Evolutionary conservation across 2,113 vertebrate species (phyloP).

Genomic region (Heteronetta atricapilla): DNA sequence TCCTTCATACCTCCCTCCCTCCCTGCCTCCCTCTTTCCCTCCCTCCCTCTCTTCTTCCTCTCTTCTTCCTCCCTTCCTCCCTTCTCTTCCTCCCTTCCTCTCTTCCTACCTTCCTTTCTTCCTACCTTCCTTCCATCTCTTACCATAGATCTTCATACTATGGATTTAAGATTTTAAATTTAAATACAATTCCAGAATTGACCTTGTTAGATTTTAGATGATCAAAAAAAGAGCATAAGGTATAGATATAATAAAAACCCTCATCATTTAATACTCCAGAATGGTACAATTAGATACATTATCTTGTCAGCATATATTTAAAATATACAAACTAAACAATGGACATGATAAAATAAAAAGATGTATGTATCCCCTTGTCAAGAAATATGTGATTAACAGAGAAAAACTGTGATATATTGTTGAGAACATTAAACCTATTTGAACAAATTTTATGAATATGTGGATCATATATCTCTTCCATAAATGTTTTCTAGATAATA

Average conservation of each 20-base stretch:
- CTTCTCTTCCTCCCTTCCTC: not conserved
- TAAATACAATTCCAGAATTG: not conserved
- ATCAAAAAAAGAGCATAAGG: not conserved
- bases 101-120: not conserved
- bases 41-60: no score
- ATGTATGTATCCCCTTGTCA: not conserved
- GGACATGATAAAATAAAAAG: not conserved
- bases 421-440: slow-evolving; percentile 44
- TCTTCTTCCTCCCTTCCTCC: not conserved
- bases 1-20: no score
- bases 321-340: slow-evolving; percentile 7
- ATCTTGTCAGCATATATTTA: not conserved
- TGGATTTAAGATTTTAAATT: not conserved
- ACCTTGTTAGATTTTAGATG: not conserved
- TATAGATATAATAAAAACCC: not conserved
- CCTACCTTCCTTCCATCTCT: not conserved
- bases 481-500: slow-evolving; percentile 54
- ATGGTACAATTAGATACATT: not conserved
- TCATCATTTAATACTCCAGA: not conserved
- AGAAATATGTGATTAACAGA: slow-evolving; percentile 20
- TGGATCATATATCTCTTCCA: slow-evolving; percentile 43
- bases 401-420: slow-evolving; percentile 25
- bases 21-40: not conserved
- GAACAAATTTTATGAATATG: slow-evolving; percentile 53
- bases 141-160: not conserved